These are phyloP conservation scores for Eupeodes luniger DNA, from an alignment of 2,888 invertebrate genomes.

Conservation along the genomic window DNA sequence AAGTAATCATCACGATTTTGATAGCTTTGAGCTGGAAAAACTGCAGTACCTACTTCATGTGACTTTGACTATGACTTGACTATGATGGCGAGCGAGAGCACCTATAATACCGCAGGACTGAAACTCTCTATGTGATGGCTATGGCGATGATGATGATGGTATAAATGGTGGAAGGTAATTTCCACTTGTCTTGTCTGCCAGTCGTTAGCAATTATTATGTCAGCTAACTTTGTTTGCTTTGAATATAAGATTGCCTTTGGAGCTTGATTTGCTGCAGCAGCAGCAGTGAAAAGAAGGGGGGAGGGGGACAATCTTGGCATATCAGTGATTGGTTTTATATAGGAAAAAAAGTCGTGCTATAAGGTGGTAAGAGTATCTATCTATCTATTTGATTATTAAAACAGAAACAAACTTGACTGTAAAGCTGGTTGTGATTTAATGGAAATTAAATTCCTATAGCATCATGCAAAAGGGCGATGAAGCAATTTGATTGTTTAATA, in stretches of 20 bases:
- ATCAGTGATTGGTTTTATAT: conserved; percentile 33
- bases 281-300: no score
- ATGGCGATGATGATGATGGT: conserved; percentile 34
- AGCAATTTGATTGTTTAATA: conserved; percentile 40
- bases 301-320: conserved; percentile 34
- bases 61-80: background rate
- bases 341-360: conserved; percentile 62
- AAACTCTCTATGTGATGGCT: conserved; percentile 3
- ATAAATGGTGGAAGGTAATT: conserved; percentile 57
- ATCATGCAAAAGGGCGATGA: conserved; percentile 50
- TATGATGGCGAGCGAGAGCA: background rate
- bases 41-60: background rate
- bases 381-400: no score
- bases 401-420: background rate
- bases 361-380: conserved; percentile 13
- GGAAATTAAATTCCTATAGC: conserved; percentile 30
- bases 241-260: conserved; percentile 9
- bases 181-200: conserved; percentile 72
- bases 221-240: conserved; percentile 57
- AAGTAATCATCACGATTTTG: conserved; percentile 75
- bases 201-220: conserved; percentile 74
- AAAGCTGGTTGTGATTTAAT: conserved; percentile 52
- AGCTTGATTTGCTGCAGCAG: background rate
- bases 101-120: background rate
- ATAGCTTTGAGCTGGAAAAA: conserved; percentile 3